A percentile compares a stretch with the other conserved stretches of the same genome.
These are phyloP conservation scores for Malacoctenus gilli DNA, from an alignment of 2,797 vertebrate genomes.

Conservation along the genomic window DNA sequence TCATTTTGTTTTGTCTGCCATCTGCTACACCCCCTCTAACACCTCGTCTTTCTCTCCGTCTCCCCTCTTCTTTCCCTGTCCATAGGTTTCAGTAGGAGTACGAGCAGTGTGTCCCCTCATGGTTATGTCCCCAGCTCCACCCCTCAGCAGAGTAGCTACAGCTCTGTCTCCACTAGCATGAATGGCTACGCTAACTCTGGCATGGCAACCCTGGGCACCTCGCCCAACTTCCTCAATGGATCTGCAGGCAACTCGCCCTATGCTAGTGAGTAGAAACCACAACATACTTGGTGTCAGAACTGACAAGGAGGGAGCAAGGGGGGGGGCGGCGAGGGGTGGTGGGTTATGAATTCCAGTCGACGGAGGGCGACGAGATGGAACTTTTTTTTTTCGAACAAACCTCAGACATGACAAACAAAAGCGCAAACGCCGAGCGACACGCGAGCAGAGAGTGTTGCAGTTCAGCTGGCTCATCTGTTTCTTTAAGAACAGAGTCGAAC, in stretches of 20 bases:
- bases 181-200: constrained; percentile 95
- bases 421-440: constrained; percentile 35
- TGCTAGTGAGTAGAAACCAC: constrained; percentile 89
- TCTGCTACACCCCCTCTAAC: constrained; percentile 65
- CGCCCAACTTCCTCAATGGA: constrained; percentile 97
- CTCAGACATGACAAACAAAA: constrained; percentile 15
- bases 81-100: constrained; percentile 94
- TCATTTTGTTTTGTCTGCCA: constrained; percentile 60
- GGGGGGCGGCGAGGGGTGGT: no score
- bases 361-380: background rate
- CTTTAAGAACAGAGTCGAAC: constrained; percentile 80
- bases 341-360: background rate
- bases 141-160: constrained; percentile 95
- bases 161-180: constrained; percentile 96
- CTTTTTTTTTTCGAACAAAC: constrained; percentile 24
- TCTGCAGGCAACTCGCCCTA: constrained; percentile 98
- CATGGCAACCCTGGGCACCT: constrained; percentile 96
- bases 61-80: constrained; percentile 48
- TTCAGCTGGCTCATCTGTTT: constrained; percentile 77
- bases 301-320: background rate
- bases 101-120: constrained; percentile 96
- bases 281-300: constrained; percentile 11
- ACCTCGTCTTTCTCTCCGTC: constrained; percentile 41
- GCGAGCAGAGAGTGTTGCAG: constrained; percentile 50
- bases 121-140: constrained; percentile 97